Percentiles rank a stretch among this genome's conserved stretches.
Conservation (phyloP, 2,113 vertebrate species). For the Pelusios castaneus region DNA sequence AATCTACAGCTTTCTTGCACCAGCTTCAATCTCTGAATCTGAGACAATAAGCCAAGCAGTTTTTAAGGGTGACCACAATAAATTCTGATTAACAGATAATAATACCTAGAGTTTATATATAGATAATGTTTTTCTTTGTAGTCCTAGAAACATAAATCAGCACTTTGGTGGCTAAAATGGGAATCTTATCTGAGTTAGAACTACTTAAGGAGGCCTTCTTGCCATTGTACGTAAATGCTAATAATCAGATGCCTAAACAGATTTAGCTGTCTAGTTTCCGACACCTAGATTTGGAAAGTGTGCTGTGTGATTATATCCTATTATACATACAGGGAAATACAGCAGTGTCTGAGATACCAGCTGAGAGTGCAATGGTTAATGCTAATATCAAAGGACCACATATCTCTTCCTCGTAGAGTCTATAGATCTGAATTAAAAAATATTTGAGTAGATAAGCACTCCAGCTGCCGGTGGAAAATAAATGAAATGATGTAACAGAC, state of each 20-base stretch:
- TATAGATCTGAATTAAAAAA: not conserved
- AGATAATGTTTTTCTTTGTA: not conserved
- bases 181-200: not conserved
- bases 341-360: not conserved
- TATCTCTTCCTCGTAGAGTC: not conserved
- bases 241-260: not conserved
- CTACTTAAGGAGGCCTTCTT: not conserved
- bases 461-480: not conserved
- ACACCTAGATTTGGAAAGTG: not conserved
- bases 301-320: not conserved
- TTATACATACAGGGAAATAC: not conserved
- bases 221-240: not conserved
- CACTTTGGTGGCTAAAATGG: not conserved
- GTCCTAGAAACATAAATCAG: not conserved
- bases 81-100: not conserved
- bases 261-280: not conserved
- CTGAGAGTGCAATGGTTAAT: too few relatives aligned
- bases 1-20: not conserved
- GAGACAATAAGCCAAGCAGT: not conserved
- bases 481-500: not conserved
- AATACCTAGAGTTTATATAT: not conserved
- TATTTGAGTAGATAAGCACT: not conserved
- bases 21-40: not conserved
- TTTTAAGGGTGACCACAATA: not conserved
- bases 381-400: not conserved